Evolutionary conservation across 2,797 vertebrate species (phyloP).

Genomic region (Alosa sapidissima): DNA sequence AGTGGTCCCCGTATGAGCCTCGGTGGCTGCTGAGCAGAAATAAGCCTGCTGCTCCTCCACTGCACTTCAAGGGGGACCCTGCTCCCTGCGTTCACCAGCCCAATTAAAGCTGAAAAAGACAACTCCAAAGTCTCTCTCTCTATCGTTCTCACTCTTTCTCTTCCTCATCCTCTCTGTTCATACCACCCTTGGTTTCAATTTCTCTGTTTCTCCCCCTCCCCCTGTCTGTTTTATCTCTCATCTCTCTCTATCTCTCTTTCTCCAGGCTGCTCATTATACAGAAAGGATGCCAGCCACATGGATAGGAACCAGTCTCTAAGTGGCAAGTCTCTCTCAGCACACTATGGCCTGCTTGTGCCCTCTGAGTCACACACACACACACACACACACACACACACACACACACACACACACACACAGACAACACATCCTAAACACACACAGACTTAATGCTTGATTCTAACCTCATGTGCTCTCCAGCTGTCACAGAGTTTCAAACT

Average conservation of each 20-base stretch:
- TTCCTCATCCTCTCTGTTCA: not conserved
- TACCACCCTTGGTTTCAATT: conserved; percentile 34
- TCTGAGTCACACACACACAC: conserved; percentile 19
- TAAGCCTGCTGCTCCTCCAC: not conserved
- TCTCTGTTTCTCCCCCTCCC: not conserved
- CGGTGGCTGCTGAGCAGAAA: not conserved
- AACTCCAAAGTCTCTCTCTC: not conserved
- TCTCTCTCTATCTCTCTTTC: conserved; percentile 46
- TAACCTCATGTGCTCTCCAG: conserved; percentile 5
- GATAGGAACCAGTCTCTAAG: conserved; percentile 59
- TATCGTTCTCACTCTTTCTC: not conserved
- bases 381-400: conserved; percentile 37
- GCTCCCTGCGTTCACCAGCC: not conserved
- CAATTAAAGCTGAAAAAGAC: not conserved
- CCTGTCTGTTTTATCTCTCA: conserved; percentile 21
- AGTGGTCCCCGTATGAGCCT: too few relatives aligned
- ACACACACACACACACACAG: conserved; percentile 18
- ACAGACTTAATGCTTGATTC: conserved; percentile 17
- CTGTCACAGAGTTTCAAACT: conserved; percentile 32
- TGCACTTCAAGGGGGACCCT: conserved; percentile 1
- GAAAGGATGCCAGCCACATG: conserved; percentile 61
- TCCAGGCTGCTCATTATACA: conserved; percentile 66
- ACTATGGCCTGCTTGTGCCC: not conserved
- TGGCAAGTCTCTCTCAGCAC: conserved; percentile 54
- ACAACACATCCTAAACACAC: not conserved